phyloP scores from a whole-genome alignment of 2,797 vertebrate species.

The Potorous gilbertii region DNA sequence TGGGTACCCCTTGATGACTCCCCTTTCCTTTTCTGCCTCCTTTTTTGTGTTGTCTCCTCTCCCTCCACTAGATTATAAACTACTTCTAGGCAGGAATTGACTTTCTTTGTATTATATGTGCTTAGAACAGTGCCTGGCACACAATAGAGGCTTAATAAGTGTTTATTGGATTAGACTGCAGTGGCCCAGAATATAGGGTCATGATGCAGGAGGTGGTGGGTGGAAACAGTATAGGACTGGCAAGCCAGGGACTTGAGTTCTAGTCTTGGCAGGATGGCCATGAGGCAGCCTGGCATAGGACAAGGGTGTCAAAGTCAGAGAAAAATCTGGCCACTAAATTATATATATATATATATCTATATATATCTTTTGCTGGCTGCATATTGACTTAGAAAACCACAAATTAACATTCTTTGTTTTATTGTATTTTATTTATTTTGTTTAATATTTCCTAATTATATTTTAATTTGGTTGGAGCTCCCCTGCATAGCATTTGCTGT shows the following conservation, averaged over 20 bases:
- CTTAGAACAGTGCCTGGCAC: background rate
- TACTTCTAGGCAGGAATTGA: background rate
- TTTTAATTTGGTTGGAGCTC: background rate
- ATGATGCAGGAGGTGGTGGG: background rate
- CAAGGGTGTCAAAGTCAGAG: background rate
- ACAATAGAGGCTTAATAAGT: background rate
- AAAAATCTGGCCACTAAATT: background rate
- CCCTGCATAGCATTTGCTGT: background rate
- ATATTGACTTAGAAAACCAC: background rate
- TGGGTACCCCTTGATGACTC: background rate
- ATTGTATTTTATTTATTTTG: background rate
- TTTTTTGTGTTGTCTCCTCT: background rate
- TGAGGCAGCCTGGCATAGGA: background rate
- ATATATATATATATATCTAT: too few relatives aligned
- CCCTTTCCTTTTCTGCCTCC: background rate
- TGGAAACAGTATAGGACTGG: background rate
- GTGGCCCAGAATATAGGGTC: background rate
- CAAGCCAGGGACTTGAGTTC: background rate
- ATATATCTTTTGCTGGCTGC: background rate
- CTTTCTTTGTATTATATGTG: background rate
- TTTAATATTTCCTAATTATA: background rate
- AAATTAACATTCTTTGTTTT: background rate
- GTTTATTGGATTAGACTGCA: background rate
- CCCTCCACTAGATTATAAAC: background rate
- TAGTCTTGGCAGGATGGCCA: background rate